Base-by-base conservation (phyloP, 1,140 invertebrate genomes). In the Caenorhabditis brenneri region DNA sequence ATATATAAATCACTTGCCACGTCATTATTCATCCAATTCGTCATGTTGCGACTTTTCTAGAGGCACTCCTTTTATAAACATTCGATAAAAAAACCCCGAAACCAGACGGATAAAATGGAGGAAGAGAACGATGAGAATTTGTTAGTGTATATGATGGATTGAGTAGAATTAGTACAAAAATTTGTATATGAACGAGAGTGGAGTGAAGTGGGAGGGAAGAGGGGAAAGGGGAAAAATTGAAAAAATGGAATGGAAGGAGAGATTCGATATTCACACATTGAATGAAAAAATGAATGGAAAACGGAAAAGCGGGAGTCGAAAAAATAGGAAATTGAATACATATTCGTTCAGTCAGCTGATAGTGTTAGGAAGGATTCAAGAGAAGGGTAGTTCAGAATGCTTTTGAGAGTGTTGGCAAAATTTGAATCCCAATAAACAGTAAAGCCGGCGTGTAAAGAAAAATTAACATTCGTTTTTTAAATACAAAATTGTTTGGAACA, bases 21-120 rank as follows among this genome's bases (percentile, higher is more conserved):
- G 65, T 74, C 65, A 74, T 74, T 74, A 74, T 74, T 46, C 36
- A 74, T 74, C 65, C 36, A 42, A 42, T 74, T 74, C 36, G 36
- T 74, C 33, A 74, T 74, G 36, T 74, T 74, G 65, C 65, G 36
- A 74, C 36, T 74, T 42, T 74, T 42, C 65, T n/a, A 74, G 65
- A 74, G 65, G n/a, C 65, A 42, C 65, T 74, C 65, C 65, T 74
- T 74, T 74, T n/a, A 74, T 74, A 74, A 74, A 74, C 65, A 74
- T 42, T 74, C 31, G 7, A 19, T 9, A 33, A 65, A 36, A 74
- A 74, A 74, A 39, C 29, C n/a, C 19, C 5, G 10, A 74, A 74
- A 74, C 65, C 65, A 74, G 65, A 74, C 42, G 65, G 65, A 74
- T 74, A 74, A 74, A 74, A n/a, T 65, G 60, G 31, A 58, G 2